phyloP scores from a whole-genome alignment of 2,888 invertebrate genomes.

The Chymomyza amoena region DNA sequence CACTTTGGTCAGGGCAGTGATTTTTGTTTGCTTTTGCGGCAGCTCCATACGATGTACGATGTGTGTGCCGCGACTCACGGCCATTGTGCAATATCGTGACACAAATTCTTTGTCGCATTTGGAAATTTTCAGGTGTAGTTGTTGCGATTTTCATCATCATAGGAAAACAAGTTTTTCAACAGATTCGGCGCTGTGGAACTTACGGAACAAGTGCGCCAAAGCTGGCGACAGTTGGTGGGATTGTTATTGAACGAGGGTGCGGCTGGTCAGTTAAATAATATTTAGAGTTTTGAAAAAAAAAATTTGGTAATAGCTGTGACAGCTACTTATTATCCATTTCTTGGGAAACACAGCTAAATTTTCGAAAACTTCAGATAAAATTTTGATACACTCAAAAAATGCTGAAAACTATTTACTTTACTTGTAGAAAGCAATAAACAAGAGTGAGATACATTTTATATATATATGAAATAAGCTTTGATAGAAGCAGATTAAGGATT shows the following conservation, averaged over 20 bases:
- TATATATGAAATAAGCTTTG: too few species aligned
- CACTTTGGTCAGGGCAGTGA: background rate
- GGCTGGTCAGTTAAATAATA: too few species aligned
- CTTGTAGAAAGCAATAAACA: too few species aligned
- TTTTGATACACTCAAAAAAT: too few species aligned
- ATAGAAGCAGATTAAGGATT: too few species aligned
- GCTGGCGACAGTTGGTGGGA: background rate
- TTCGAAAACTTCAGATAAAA: too few species aligned
- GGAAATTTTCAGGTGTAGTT: slow-evolving; percentile 29
- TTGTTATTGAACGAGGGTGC: background rate
- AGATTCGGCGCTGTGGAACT: background rate
- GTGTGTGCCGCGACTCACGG: slow-evolving; percentile 28
- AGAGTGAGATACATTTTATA: too few species aligned
- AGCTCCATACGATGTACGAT: slow-evolving; percentile 57
- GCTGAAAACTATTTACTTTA: too few species aligned
- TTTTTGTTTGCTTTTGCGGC: slow-evolving; percentile 31
- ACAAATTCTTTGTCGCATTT: slow-evolving; percentile 59
- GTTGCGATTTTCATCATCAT: slow-evolving; percentile 41
- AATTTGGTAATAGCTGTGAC: background rate
- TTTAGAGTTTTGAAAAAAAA: background rate
- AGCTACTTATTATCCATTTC: too few species aligned
- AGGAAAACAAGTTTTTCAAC: slow-evolving; percentile 32
- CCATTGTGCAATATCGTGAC: slow-evolving; percentile 60
- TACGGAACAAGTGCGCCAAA: too few species aligned
- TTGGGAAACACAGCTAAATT: too few species aligned